Evolutionary conservation across 2,888 invertebrate species (phyloP).

Genomic region (Rugalucina vietnamica): DNA sequence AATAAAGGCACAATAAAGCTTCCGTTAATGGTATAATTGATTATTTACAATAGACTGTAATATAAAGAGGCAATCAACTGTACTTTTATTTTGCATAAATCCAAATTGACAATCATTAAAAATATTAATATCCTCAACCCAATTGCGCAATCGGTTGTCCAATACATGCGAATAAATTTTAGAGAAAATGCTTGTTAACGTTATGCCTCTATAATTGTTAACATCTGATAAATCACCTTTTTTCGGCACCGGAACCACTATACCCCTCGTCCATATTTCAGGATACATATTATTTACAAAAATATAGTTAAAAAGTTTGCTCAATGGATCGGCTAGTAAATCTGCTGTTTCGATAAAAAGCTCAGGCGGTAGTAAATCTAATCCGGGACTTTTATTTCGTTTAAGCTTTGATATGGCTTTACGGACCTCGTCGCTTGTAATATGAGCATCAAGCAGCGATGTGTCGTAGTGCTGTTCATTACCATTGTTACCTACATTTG

Average conservation of each 20-base stretch:
- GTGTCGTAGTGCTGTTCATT: background rate
- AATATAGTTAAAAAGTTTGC: constrained; percentile 18
- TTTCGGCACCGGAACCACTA: constrained; percentile 4
- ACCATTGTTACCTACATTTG: too few species aligned
- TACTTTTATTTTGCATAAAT: constrained; percentile 13
- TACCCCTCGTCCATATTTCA: background rate
- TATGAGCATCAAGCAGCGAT: too few species aligned
- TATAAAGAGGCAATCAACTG: constrained; percentile 23
- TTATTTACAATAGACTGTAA: background rate
- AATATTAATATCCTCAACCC: background rate
- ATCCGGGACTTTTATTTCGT: too few species aligned
- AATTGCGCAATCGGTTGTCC: background rate
- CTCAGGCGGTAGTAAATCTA: too few species aligned
- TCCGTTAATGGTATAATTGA: background rate
- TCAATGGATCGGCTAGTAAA: background rate
- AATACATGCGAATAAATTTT: constrained; percentile 8
- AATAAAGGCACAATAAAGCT: constrained; percentile 18
- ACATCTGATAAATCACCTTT: background rate
- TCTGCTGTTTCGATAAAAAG: too few species aligned
- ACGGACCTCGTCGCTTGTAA: too few species aligned
- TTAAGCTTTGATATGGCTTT: too few species aligned
- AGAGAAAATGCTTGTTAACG: background rate
- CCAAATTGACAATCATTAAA: constrained; percentile 21
- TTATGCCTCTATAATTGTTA: constrained; percentile 25
- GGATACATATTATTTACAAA: constrained; percentile 4